Conservation (phyloP, 2,797 vertebrate genomes). For the Spondyliosoma cantharus region DNA sequence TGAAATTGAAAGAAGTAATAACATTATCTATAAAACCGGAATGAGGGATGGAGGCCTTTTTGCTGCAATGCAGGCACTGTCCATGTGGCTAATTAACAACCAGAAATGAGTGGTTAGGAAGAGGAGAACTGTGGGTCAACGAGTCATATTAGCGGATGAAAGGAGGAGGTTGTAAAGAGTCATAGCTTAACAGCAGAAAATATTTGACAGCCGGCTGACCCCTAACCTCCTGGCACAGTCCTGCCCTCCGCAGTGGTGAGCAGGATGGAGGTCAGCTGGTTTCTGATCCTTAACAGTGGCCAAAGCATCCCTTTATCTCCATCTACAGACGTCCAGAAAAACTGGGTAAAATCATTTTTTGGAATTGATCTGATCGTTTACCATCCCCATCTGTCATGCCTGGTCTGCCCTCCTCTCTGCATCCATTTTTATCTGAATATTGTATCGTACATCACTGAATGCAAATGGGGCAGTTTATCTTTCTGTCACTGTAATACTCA, state of each 20-base stretch:
- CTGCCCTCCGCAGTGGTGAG: conserved; percentile 32
- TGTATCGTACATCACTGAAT: conserved; percentile 77
- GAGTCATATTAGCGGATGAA: conserved; percentile 43
- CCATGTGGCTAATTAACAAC: conserved; percentile 51
- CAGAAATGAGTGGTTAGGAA: conserved; percentile 29
- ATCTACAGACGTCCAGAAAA: conserved; percentile 52
- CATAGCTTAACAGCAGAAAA: conserved; percentile 16
- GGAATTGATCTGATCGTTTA: conserved; percentile 68
- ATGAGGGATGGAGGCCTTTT: conserved; percentile 44
- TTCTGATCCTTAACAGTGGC: conserved; percentile 38
- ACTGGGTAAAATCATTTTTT: conserved; percentile 67
- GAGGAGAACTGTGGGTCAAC: conserved; percentile 39
- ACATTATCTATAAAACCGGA: conserved; percentile 53
- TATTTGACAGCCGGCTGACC: conserved; percentile 37
- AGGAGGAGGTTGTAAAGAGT: conserved; percentile 1
- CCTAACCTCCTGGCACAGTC: conserved; percentile 22
- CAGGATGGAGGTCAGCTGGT: conserved; percentile 28
- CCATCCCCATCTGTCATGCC: conserved; percentile 68
- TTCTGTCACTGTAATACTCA: conserved; percentile 62
- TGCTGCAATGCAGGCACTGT: conserved; percentile 52
- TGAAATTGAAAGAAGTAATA: conserved; percentile 70
- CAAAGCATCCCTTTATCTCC: conserved; percentile 27
- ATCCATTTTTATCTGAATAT: conserved; percentile 78
- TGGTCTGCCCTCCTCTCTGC: conserved; percentile 47
- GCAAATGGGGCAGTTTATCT: conserved; percentile 80